These are phyloP conservation scores for Vulpes lagopus DNA, from an alignment of 2,113 vertebrate species.

Conservation along the genomic window DNA sequence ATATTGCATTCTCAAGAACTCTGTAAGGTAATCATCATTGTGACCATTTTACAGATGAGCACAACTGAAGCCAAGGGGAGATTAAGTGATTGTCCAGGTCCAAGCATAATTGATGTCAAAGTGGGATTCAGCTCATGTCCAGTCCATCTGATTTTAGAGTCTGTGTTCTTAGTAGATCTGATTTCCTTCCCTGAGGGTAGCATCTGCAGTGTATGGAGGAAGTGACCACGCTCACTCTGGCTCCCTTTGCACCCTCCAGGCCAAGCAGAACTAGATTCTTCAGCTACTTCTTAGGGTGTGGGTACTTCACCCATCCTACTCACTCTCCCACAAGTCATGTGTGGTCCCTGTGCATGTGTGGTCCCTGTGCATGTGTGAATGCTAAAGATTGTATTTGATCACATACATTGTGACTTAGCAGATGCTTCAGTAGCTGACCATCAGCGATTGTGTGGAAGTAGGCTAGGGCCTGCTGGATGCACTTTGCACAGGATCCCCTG, in stretches of 20 bases:
- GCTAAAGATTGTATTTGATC: background rate
- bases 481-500: background rate
- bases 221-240: background rate
- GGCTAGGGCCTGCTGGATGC: background rate
- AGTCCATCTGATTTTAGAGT: background rate
- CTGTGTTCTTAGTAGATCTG: background rate
- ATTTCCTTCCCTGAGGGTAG: background rate
- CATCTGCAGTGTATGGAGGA: background rate
- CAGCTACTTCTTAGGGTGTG: rapidly evolving
- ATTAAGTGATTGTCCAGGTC: background rate
- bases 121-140: background rate
- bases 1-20: background rate
- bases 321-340: background rate
- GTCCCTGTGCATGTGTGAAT: background rate
- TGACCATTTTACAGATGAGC: background rate
- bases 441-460: slow-evolving; percentile 24
- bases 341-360: background rate
- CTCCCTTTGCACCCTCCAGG: background rate
- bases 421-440: background rate
- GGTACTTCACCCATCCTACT: background rate
- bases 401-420: background rate
- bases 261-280: too few relatives aligned
- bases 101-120: background rate
- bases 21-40: background rate
- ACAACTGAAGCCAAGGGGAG: background rate